These are phyloP conservation scores for Holacanthus passer DNA, from an alignment of 2,113 vertebrate species.

Conservation along the genomic window DNA sequence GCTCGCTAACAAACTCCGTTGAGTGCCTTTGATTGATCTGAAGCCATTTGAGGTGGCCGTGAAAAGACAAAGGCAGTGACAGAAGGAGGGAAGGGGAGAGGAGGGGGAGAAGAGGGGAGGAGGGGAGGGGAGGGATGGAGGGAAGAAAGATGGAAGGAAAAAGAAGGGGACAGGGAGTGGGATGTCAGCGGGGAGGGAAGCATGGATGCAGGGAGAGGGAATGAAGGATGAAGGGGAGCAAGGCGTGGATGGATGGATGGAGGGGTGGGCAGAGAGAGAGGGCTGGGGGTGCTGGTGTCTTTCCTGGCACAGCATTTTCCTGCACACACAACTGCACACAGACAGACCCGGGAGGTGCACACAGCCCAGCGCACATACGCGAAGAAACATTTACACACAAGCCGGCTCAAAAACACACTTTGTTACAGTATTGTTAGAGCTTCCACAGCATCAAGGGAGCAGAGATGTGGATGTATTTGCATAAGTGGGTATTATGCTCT, in stretches of 20 bases:
- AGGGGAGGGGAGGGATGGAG: slow-evolving; percentile 6
- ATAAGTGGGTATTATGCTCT: slow-evolving; percentile 76
- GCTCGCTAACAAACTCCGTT: slow-evolving; percentile 74
- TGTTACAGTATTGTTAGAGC: slow-evolving; percentile 51
- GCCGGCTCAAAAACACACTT: slow-evolving; percentile 51
- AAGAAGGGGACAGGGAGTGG: not conserved
- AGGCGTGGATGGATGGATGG: slow-evolving; percentile 47
- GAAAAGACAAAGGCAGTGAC: slow-evolving; percentile 68
- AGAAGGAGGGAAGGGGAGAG: slow-evolving; percentile 26
- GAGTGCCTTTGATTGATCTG: slow-evolving; percentile 78
- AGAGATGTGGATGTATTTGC: slow-evolving; percentile 73
- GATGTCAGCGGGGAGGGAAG: slow-evolving; percentile 42
- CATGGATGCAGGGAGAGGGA: slow-evolving; percentile 28
- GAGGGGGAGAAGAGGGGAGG: not conserved
- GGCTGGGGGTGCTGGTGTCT: slow-evolving; percentile 18
- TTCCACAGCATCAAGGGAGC: slow-evolving; percentile 57
- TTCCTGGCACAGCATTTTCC: slow-evolving; percentile 60
- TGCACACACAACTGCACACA: slow-evolving; percentile 39
- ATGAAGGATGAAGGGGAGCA: slow-evolving; percentile 55
- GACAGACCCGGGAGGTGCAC: slow-evolving; percentile 20
- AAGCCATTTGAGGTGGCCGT: slow-evolving; percentile 63
- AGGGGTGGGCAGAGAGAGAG: slow-evolving; percentile 29
- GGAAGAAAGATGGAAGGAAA: slow-evolving; percentile 19
- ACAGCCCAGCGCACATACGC: not conserved
- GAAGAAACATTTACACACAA: slow-evolving; percentile 29